Conservation (phyloP, 37 sponge, comb jelly and placozoan genomes). For the Geodia barretti region DNA sequence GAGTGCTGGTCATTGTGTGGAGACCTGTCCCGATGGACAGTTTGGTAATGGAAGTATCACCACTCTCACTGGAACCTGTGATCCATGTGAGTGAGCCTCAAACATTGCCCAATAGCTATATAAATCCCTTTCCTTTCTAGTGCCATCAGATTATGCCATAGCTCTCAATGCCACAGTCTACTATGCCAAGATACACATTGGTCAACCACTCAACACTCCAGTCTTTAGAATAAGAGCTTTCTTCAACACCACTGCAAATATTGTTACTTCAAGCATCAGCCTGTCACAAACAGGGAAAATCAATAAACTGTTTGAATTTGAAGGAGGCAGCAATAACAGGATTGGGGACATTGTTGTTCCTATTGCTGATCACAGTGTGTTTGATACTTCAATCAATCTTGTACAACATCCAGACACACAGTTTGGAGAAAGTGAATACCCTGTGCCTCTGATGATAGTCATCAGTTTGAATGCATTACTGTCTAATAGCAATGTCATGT, state of each 20-base stretch:
- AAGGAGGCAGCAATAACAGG: neutral
- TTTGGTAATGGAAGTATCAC: neutral
- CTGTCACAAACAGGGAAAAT: neutral
- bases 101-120: too few relatives aligned
- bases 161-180: constrained; percentile 14
- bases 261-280: neutral
- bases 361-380: neutral
- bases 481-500: too few relatives aligned
- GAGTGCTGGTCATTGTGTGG: neutral
- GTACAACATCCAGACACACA: neutral
- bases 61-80: neutral
- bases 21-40: neutral
- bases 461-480: too few relatives aligned
- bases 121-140: too few relatives aligned
- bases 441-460: neutral
- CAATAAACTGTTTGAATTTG: neutral
- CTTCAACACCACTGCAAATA: neutral
- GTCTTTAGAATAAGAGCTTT: neutral
- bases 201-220: constrained; percentile 4
- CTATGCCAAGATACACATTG: neutral
- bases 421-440: neutral
- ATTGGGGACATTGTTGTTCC: neutral
- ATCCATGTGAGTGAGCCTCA: constrained; percentile 5
- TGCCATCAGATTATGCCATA: neutral
- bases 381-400: neutral